These are phyloP conservation scores for Callopanchax toddi DNA, from an alignment of 2,113 vertebrate species.

Conservation along the genomic window DNA sequence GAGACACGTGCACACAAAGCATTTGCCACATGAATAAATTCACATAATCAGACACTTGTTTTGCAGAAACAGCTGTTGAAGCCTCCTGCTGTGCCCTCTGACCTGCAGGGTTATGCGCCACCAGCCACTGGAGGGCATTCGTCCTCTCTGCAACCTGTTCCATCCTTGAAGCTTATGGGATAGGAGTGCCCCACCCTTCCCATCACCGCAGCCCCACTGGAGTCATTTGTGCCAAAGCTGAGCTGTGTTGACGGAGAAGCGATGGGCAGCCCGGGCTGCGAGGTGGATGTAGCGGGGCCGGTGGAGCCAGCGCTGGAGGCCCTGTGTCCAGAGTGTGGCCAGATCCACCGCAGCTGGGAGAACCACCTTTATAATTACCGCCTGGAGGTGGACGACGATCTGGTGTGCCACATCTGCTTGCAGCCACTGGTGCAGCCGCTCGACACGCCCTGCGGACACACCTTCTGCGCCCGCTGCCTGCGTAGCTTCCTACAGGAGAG, in stretches of 20 bases:
- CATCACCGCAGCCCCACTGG: slow-evolving; percentile 54
- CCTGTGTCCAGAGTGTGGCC: slow-evolving; percentile 93
- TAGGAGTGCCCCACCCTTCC: slow-evolving; percentile 57
- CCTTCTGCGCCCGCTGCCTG: slow-evolving; percentile 98
- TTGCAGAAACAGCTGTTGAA: slow-evolving; percentile 66
- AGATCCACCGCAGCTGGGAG: slow-evolving; percentile 94
- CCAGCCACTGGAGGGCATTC: slow-evolving; percentile 70
- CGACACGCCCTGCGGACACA: slow-evolving; percentile 97
- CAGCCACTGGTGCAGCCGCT: slow-evolving; percentile 95
- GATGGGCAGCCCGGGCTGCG: slow-evolving; percentile 90
- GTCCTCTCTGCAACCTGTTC: slow-evolving; percentile 68
- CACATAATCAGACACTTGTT: slow-evolving; percentile 61
- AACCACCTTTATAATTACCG: slow-evolving; percentile 98
- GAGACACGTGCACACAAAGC: slow-evolving; percentile 63
- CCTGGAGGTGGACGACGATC: slow-evolving; percentile 95
- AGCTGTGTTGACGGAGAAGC: slow-evolving; percentile 52
- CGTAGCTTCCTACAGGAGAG: slow-evolving; percentile 95
- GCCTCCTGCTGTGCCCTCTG: slow-evolving; percentile 54
- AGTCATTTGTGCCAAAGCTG: slow-evolving; percentile 69
- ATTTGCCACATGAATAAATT: slow-evolving; percentile 64
- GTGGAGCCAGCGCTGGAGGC: slow-evolving; percentile 86
- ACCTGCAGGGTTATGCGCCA: slow-evolving; percentile 75
- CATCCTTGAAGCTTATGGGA: slow-evolving; percentile 72
- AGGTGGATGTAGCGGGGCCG: slow-evolving; percentile 81
- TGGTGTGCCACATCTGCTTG: slow-evolving; percentile 99